phyloP scores from a whole-genome alignment of 2,797 vertebrate species.

The Tragelaphus eurycerus region DNA sequence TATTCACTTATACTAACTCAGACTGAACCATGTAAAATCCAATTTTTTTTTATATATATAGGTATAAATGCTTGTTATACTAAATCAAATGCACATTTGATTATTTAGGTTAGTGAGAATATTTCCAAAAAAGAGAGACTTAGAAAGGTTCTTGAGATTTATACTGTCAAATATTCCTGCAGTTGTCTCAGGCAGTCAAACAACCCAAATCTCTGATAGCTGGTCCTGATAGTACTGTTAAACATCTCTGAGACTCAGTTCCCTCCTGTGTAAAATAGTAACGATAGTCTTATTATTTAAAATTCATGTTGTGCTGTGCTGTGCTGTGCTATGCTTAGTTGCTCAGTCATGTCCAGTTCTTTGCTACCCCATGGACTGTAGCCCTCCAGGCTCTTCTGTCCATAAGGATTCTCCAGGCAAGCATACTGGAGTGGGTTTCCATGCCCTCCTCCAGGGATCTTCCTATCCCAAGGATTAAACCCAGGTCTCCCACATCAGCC shows the following conservation, averaged over 20 bases:
- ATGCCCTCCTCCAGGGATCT: not conserved
- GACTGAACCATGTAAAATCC: not conserved
- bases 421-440: not conserved
- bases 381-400: not conserved
- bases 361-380: not conserved
- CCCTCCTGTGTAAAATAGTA: not conserved
- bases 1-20: not conserved
- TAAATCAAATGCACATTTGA: not conserved
- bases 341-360: rapidly evolving
- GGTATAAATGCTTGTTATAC: not conserved
- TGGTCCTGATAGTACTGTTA: not conserved
- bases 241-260: not conserved
- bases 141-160: not conserved
- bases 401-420: not conserved
- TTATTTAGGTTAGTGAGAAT: not conserved
- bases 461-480: not conserved
- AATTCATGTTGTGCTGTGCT: not conserved
- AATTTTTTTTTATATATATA: not conserved
- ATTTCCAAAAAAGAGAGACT: not conserved
- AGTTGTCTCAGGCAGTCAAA: not conserved
- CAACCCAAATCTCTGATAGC: not conserved
- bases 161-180: not conserved
- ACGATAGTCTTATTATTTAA: not conserved
- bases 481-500: not conserved
- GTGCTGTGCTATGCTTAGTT: not conserved